Conservation (phyloP, 2,888 invertebrate genomes). For the Glaucopsyche alexis region DNA sequence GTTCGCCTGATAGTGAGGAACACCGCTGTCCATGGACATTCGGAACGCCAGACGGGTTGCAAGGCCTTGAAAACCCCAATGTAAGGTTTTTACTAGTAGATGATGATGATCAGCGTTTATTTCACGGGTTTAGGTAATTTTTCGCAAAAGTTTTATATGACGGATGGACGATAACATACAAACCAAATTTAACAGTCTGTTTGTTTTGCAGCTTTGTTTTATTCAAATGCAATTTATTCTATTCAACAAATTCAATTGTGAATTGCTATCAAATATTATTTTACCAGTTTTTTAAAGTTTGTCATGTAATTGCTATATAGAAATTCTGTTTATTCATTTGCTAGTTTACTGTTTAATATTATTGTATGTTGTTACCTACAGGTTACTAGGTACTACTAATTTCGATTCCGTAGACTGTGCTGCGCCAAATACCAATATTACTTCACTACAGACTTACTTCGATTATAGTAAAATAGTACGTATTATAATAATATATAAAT, state of each 20-base stretch:
- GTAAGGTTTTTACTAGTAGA: no score
- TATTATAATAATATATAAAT: no score
- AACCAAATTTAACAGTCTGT: neutral
- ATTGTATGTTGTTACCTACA: neutral
- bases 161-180: neutral
- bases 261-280: neutral
- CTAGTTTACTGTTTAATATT: neutral
- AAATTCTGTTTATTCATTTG: neutral
- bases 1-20: no score
- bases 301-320: neutral
- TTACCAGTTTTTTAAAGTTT: neutral
- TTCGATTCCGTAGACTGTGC: no score
- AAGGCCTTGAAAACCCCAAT: no score
- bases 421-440: no score
- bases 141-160: neutral
- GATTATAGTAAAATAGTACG: no score
- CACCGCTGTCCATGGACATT: no score
- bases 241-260: constrained; percentile 2
- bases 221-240: neutral
- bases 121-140: no score
- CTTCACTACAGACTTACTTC: no score
- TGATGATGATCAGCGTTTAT: no score
- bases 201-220: neutral
- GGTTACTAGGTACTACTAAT: neutral
- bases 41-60: no score